Evolutionary conservation across 2,113 vertebrate species (phyloP).

Genomic region (Acinonyx jubatus): DNA sequence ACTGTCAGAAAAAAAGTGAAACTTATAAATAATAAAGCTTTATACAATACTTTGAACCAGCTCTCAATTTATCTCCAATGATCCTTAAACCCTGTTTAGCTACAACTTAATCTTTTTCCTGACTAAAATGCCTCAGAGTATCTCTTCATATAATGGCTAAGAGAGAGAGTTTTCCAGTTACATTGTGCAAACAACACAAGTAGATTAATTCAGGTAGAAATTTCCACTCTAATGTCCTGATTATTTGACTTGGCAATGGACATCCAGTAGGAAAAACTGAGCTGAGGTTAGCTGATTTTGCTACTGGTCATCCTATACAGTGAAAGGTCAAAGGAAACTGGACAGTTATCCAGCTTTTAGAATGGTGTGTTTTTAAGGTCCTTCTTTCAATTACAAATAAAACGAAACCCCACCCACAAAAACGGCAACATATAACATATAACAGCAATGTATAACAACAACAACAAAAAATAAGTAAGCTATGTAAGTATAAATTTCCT

Average conservation of each 20-base stretch:
- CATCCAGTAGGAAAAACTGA: neutral
- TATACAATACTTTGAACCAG: neutral
- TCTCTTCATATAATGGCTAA: neutral
- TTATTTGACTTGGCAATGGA: neutral
- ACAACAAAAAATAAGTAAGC: neutral
- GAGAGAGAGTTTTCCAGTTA: slow-evolving; percentile 32
- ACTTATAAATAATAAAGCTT: neutral
- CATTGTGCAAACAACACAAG: slow-evolving; percentile 17
- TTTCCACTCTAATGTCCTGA: neutral
- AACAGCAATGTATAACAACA: too few species aligned
- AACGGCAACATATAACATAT: neutral
- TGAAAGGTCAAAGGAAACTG: neutral
- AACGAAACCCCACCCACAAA: neutral
- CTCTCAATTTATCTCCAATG: neutral
- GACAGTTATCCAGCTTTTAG: neutral
- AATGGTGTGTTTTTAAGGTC: slow-evolving; percentile 11
- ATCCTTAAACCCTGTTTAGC: slow-evolving; percentile 12
- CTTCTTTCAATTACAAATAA: slow-evolving; percentile 28
- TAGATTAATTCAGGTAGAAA: slow-evolving; percentile 40
- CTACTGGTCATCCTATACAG: neutral
- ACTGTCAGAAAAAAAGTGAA: neutral
- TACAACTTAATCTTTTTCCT: slow-evolving; percentile 13
- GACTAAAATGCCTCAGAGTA: neutral
- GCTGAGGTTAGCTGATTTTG: neutral
- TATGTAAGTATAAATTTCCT: neutral